Evolutionary conservation across 2,888 invertebrate genomes (phyloP), one percentile per base, ranked within the genome.

Genomic region (Heteropelma amictum): DNA sequence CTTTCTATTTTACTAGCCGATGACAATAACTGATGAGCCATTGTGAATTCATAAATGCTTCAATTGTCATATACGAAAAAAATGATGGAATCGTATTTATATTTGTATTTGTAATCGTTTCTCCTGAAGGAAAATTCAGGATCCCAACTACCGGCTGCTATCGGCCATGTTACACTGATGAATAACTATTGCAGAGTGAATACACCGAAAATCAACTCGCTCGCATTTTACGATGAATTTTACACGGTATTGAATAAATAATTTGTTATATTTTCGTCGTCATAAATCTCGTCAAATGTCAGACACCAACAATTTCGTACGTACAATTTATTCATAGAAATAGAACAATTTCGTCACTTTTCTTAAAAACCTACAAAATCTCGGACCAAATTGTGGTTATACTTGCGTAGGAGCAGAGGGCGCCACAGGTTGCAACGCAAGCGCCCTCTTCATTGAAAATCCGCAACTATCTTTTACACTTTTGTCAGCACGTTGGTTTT

Each of bases 1-100:
- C 90, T 90, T 84, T 93, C 93, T 81, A 93, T 87, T 81, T 91
- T 91, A 81, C 89, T 91, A 49, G 92, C 91, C 67, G 92, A 91
- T 77, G 89, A 90, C 71, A 93, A 87, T 78, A 94, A 88, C 84
- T 93, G 91, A 85, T 92, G 91, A 78, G 93, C 93, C 93, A 94
- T 94, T 79, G 56, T 79, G 80, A 30, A 60, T 73, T 68, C 76
- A 81, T 79, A 69, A 72, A 81, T 74, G 60, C 71, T 67, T 49
- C 49, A 72, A 76, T 17, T 69, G 71, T 53, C 64, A 56, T 84
- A 58, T 69, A 56, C 47, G 63, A 26, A 42, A 58, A 75, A 69
- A 70, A 76, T 81, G 78, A 82, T 72, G 77, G 80, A 80, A 78
- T 65, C 60, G 8, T 47, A 30, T 40, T 47, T 58, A 54, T 40